Conservation (phyloP, 2,797 vertebrate species). For the Sebastes jordani region DNA sequence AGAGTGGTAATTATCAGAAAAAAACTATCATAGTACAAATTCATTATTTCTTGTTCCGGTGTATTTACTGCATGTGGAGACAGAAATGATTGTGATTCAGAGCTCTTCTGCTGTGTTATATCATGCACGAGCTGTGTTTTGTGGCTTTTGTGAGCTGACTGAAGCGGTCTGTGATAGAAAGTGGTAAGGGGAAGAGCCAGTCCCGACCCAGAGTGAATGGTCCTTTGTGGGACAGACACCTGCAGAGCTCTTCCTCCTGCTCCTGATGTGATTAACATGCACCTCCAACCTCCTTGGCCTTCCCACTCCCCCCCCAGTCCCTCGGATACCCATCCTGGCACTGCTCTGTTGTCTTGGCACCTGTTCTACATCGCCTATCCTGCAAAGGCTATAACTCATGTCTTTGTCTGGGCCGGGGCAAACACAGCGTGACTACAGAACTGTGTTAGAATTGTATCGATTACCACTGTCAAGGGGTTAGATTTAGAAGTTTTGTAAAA, state of each 20-base stretch:
- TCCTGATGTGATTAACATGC: constrained; percentile 80
- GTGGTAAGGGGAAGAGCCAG: constrained; percentile 36
- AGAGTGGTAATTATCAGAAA: constrained; percentile 3
- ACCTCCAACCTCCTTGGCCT: constrained; percentile 66
- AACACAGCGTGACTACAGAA: constrained; percentile 32
- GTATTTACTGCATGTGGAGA: not conserved
- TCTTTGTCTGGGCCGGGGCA: constrained; percentile 62
- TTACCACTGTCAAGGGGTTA: constrained; percentile 28
- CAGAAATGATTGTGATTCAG: constrained; percentile 5
- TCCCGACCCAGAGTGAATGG: constrained; percentile 71
- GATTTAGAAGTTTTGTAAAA: constrained; percentile 13
- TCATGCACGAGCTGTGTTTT: constrained; percentile 31
- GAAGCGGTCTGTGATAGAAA: constrained; percentile 46
- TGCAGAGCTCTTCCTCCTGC: constrained; percentile 72
- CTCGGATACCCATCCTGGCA: constrained; percentile 65
- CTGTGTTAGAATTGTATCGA: constrained; percentile 19
- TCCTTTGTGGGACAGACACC: constrained; percentile 80
- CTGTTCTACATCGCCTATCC: constrained; percentile 69
- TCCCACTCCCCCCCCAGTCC: constrained; percentile 30
- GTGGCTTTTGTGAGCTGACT: constrained; percentile 28
- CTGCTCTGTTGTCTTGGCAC: constrained; percentile 67
- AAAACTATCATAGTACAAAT: not conserved
- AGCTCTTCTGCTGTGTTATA: constrained; percentile 11
- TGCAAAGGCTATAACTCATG: constrained; percentile 66
- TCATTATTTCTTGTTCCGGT: not conserved